Percentiles rank a stretch among this genome's conserved stretches.
Evolutionary conservation across 2,888 invertebrate genomes (phyloP).

Genomic region (Andrena praecox): DNA sequence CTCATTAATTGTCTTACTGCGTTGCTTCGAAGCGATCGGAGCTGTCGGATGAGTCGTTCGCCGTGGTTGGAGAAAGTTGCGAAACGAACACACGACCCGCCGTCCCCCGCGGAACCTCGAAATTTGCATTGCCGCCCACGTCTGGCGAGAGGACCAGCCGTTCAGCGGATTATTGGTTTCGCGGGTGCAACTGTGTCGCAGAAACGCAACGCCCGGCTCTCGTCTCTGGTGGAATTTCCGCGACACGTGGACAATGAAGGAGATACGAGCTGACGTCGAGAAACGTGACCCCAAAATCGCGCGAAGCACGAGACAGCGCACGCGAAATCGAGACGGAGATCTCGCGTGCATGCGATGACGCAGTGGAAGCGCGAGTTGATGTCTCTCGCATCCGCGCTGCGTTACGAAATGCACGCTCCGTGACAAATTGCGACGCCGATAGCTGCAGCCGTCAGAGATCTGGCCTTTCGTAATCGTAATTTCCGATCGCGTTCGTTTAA

Average conservation of each 20-base stretch:
- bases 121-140: slow-evolving; percentile 2
- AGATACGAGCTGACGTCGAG: neutral
- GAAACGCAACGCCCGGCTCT: neutral
- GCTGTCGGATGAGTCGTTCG: neutral
- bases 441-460: neutral
- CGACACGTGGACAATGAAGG: neutral
- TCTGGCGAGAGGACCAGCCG: neutral
- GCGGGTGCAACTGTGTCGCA: neutral
- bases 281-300: slow-evolving; percentile 4
- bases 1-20: too few relatives aligned
- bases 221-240: neutral
- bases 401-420: slow-evolving; percentile 1
- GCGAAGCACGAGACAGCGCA: neutral
- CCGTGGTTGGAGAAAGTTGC: too few relatives aligned
- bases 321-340: neutral
- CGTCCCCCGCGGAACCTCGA: neutral
- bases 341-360: neutral
- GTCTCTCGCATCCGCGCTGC: neutral
- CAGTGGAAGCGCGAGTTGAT: neutral
- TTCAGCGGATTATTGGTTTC: neutral
- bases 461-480: neutral
- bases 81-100: too few relatives aligned
- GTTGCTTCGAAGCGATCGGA: too few relatives aligned
- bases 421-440: neutral
- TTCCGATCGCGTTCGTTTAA: neutral